Base-by-base conservation (phyloP, 2,113 vertebrate genomes). In the Ptyas mucosa region DNA sequence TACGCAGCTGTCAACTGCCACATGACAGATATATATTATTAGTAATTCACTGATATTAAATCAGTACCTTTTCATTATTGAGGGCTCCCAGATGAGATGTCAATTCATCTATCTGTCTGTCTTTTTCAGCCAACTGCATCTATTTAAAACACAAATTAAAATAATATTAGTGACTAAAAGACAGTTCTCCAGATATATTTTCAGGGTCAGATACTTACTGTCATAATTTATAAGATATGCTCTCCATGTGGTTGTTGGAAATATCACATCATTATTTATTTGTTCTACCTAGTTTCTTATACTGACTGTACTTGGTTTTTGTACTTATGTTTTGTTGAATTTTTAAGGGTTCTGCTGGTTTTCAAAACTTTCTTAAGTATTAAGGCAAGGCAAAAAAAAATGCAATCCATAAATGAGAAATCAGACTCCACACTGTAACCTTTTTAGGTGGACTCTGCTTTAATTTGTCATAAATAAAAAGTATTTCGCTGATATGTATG, bases 111-210 rank as follows among this genome's bases (percentile, higher is more conserved):
- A 99, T 98, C 96, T 98, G 98, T 85, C 98, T 98, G 87, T 99
- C 99, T 94, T 99, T 99, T 96, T 99, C 98, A 18, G 98, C 98
- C 94, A 99, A 97, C 91, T 99, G 99, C 97, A 99, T 97, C 99
- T 99, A 93, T 46, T 94, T 0, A 85, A 92, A 95, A 93, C 54
- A 96, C 3, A 96, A 91, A 88, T 93, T 94, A 69, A 90, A n/a
- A 49, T 23, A 85, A 2, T 54, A 92, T 95, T 89, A 94, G 89
- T 85, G 49, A 94, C 91, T 0, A 49, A 20, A 92, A 92, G 92
- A 23, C 34, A 93, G 23, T 90, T 94, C 26, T 75, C 20, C 34
- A 81, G 9, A 21, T 34, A 34, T 53, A 1, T 46, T 0, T 43
- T 52, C 29, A 91, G 61, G 5, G 34, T 52, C 85, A 87, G 43